These are phyloP conservation scores for Aphyosemion australe DNA, from an alignment of 2,113 vertebrate genomes.

Conservation along the genomic window DNA sequence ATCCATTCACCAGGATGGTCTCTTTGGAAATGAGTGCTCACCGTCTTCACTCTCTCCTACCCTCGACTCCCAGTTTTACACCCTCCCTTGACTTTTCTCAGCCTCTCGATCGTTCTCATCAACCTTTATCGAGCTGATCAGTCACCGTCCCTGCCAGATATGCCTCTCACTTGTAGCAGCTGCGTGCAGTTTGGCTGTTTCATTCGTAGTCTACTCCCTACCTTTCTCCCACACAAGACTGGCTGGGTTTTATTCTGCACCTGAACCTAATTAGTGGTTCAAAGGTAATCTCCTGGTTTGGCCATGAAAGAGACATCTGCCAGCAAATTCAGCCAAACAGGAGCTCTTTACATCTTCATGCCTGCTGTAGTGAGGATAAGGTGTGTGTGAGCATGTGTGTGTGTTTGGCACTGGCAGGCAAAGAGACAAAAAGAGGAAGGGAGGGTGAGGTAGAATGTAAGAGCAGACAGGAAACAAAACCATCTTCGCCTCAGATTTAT, in stretches of 20 bases:
- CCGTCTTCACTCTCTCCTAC: constrained; percentile 25
- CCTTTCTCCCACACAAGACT: constrained; percentile 39
- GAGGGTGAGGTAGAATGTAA: background rate
- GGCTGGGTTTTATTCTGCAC: constrained; percentile 23
- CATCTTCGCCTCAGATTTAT: constrained; percentile 13
- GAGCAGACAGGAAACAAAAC: constrained; percentile 19
- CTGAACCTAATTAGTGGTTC: constrained; percentile 53
- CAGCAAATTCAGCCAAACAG: constrained; percentile 33
- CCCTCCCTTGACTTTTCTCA: constrained; percentile 54
- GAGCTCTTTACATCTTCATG: constrained; percentile 51
- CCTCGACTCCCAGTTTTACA: background rate
- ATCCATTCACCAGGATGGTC: constrained; percentile 54
- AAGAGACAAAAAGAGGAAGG: constrained; percentile 20
- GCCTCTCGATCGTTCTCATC: constrained; percentile 51
- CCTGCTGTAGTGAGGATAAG: constrained; percentile 31
- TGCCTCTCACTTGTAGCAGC: constrained; percentile 44
- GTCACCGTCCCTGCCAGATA: constrained; percentile 34
- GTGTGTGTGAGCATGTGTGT: constrained; percentile 1
- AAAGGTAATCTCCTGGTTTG: constrained; percentile 44
- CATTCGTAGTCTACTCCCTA: constrained; percentile 34
- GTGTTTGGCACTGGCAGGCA: constrained; percentile 34
- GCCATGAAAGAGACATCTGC: constrained; percentile 46
- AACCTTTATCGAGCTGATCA: constrained; percentile 30
- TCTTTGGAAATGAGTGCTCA: constrained; percentile 47
- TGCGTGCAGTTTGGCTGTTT: constrained; percentile 24